Percentiles rank a stretch among this genome's conserved stretches.
phyloP scores from a whole-genome alignment of 2,888 invertebrate genomes.

The Lasioglossum morio region DNA sequence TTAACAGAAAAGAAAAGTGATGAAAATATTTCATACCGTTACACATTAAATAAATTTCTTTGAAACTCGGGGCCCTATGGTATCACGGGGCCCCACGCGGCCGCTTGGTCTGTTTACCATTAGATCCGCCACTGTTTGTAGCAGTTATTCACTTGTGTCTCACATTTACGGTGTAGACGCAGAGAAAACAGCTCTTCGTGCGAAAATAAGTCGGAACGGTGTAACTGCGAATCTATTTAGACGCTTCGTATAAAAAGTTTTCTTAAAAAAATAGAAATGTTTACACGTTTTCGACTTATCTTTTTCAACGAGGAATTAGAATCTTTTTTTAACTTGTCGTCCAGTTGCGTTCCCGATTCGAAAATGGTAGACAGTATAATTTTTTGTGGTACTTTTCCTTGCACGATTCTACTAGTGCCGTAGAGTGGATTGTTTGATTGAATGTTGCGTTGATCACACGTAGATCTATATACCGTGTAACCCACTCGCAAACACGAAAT shows the following conservation, averaged over 20 bases:
- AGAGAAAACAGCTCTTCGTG: background rate
- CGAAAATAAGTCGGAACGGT: background rate
- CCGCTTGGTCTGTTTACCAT: too few relatives aligned
- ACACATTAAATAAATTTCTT: too few relatives aligned
- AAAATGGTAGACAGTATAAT: background rate
- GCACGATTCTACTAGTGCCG: background rate
- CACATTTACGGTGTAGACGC: background rate
- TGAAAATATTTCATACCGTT: too few relatives aligned
- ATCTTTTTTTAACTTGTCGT: background rate
- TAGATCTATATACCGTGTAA: slow-evolving; percentile 21
- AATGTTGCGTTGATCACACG: slow-evolving; percentile 11
- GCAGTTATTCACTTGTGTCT: background rate
- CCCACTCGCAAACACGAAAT: slow-evolving; percentile 43
- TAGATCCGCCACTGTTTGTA: background rate
- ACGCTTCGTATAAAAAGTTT: too few relatives aligned
- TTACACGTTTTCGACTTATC: background rate
- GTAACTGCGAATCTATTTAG: too few relatives aligned
- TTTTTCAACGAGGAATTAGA: background rate
- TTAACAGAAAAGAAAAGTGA: too few relatives aligned
- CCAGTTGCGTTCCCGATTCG: background rate
- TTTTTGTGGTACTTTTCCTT: background rate
- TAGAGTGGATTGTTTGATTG: background rate
- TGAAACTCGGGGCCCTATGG: too few relatives aligned
- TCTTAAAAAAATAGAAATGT: background rate
- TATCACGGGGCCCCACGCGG: too few relatives aligned